phyloP scores from a whole-genome alignment of 2,797 vertebrate genomes.

The Tiaroga cobitis region DNA sequence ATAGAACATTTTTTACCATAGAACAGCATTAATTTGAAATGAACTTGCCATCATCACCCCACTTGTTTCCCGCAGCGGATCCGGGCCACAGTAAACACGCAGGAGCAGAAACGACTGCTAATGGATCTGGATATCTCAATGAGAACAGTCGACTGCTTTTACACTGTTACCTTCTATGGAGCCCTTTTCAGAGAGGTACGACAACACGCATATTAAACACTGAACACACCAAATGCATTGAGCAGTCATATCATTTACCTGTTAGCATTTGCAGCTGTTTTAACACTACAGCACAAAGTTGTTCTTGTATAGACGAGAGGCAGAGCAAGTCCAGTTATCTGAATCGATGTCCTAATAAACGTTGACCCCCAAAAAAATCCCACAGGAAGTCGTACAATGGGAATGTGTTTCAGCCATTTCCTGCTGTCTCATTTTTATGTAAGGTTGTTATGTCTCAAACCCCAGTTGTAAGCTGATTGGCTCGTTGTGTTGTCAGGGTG shows the following conservation, averaged over 20 bases:
- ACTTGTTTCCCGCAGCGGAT: slow-evolving; percentile 79
- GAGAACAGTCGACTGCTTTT: slow-evolving; percentile 95
- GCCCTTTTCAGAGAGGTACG: slow-evolving; percentile 93
- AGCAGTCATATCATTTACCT: background rate
- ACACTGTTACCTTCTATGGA: slow-evolving; percentile 95
- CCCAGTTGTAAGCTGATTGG: background rate
- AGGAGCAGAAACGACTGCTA: slow-evolving; percentile 94
- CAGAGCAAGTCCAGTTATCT: background rate
- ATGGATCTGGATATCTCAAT: slow-evolving; percentile 98
- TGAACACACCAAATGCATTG: background rate
- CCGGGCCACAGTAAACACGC: slow-evolving; percentile 94
- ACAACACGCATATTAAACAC: background rate
- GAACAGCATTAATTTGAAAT: background rate
- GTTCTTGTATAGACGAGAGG: background rate
- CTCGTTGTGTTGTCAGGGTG: slow-evolving; percentile 80
- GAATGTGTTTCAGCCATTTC: slow-evolving; percentile 33
- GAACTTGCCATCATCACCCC: background rate
- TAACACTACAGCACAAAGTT: background rate
- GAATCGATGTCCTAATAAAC: background rate
- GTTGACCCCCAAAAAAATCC: slow-evolving; percentile 6
- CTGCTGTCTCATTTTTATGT: slow-evolving; percentile 9
- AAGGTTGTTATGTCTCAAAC: background rate
- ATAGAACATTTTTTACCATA: no score
- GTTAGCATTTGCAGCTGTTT: background rate
- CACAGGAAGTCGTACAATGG: slow-evolving; percentile 44